Evolutionary conservation across 2,888 invertebrate genomes (phyloP).

Genomic region (Drosophila neotestacea): DNA sequence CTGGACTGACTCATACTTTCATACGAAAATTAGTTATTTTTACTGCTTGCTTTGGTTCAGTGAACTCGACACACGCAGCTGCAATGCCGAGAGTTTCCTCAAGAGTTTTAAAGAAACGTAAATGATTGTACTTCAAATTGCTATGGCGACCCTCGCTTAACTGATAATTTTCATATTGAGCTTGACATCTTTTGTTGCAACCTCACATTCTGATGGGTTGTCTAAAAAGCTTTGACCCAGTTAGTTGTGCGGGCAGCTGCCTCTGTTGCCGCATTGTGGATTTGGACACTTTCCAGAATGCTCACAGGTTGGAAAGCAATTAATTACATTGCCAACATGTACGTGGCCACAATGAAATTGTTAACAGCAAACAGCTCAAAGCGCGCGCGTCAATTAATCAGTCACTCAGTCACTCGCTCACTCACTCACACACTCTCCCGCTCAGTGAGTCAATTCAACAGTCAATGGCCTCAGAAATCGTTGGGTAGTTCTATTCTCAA

Average conservation of each 20-base stretch:
- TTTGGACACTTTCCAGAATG: conserved; percentile 65
- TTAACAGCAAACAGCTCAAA: conserved; percentile 64
- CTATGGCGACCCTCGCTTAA: conserved; percentile 2
- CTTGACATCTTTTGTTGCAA: conserved; percentile 59
- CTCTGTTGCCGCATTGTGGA: conserved; percentile 59
- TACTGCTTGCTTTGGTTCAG: conserved; percentile 38
- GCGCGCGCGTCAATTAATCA: conserved; percentile 71
- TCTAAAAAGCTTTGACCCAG: conserved; percentile 39
- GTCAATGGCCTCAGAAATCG: conserved; percentile 69
- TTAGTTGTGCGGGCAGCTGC: conserved; percentile 17
- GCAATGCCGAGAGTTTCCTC: conserved; percentile 32
- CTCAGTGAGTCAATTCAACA: conserved; percentile 35
- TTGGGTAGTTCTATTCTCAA: conserved; percentile 26
- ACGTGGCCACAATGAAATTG: conserved; percentile 76
- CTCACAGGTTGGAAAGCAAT: conserved; percentile 70
- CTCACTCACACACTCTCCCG: conserved; percentile 20
- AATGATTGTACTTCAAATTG: neutral
- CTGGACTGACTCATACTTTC: conserved; percentile 29
- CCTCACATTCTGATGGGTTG: conserved; percentile 43
- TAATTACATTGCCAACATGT: conserved; percentile 74
- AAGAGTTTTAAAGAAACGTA: conserved; percentile 1
- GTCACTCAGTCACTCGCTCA: conserved; percentile 42
- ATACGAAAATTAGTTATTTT: conserved; percentile 53
- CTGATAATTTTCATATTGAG: conserved; percentile 57
- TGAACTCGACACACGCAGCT: conserved; percentile 36